Conservation (phyloP, 2,113 vertebrate species). For the Phylloscopus trochilus region DNA sequence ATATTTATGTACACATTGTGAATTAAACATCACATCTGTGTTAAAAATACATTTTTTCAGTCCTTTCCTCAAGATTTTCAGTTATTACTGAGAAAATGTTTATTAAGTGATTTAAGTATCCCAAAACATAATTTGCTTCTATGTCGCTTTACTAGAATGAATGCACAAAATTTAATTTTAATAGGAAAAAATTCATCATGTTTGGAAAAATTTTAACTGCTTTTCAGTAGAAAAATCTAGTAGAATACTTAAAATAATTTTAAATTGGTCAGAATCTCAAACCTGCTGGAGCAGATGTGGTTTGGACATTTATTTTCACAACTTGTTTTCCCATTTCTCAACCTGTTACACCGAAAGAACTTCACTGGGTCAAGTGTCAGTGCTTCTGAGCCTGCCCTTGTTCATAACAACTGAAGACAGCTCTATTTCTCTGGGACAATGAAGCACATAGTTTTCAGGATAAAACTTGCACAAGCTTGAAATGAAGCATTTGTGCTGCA, state of each 20-base stretch:
- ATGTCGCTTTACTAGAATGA: background rate
- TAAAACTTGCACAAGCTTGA: conserved; percentile 64
- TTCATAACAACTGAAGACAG: conserved; percentile 44
- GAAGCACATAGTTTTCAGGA: conserved; percentile 62
- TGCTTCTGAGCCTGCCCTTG: conserved; percentile 28
- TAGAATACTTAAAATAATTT: background rate
- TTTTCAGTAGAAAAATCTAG: background rate
- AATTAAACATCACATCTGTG: background rate
- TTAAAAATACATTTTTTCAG: background rate
- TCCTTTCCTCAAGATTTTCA: background rate
- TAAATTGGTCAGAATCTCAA: background rate
- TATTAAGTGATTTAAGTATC: background rate
- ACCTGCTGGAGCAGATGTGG: background rate
- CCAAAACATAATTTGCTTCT: background rate
- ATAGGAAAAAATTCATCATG: background rate
- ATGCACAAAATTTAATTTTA: background rate
- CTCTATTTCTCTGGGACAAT: conserved; percentile 54
- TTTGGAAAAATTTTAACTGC: background rate
- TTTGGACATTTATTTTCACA: conserved; percentile 16
- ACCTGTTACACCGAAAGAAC: conserved; percentile 2
- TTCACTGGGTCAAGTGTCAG: conserved; percentile 42
- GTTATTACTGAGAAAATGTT: background rate
- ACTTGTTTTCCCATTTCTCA: conserved; percentile 36
- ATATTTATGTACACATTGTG: background rate
- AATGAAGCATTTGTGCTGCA: conserved; percentile 45